A percentile compares a stretch with the other conserved stretches of the same genome.
These are phyloP conservation scores for Heteromurus nitidus DNA, from an alignment of 2,888 invertebrate species.

Conservation along the genomic window DNA sequence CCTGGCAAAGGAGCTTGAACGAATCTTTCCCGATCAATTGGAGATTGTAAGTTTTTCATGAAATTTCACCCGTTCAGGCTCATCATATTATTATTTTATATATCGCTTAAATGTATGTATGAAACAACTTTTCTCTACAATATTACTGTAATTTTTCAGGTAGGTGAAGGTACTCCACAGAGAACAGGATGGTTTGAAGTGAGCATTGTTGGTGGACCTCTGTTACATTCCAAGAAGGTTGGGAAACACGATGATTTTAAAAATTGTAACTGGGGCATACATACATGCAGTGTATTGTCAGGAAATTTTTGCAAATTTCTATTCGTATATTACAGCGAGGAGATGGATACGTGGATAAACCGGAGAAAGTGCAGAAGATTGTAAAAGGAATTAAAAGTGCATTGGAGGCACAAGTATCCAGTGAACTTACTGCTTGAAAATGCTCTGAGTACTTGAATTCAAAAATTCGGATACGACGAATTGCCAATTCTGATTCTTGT, in stretches of 20 bases:
- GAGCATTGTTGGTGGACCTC: constrained; percentile 53
- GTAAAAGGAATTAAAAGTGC: constrained; percentile 53
- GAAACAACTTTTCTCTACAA: too few species aligned
- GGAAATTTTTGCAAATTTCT: neutral
- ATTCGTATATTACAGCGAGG: constrained; percentile 57
- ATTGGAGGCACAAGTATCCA: constrained; percentile 27
- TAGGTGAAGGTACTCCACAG: constrained; percentile 60
- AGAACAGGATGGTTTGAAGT: constrained; percentile 69
- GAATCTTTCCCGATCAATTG: constrained; percentile 63
- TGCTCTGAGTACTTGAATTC: neutral
- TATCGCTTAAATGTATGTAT: neutral
- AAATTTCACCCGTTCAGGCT: too few species aligned
- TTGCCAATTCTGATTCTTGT: constrained; percentile 38
- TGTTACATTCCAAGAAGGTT: constrained; percentile 70
- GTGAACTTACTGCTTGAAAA: neutral
- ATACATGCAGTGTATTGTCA: neutral
- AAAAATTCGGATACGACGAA: neutral
- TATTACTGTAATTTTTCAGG: constrained; percentile 38
- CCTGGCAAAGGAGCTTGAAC: constrained; percentile 70
- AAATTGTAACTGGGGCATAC: too few species aligned
- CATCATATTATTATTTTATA: neutral
- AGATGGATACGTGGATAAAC: constrained; percentile 64
- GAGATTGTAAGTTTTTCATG: constrained; percentile 61
- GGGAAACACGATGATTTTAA: too few species aligned
- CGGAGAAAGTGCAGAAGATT: constrained; percentile 62